Evolutionary conservation across 2,797 vertebrate genomes (phyloP).

Genomic region (Caiman crocodilus): DNA sequence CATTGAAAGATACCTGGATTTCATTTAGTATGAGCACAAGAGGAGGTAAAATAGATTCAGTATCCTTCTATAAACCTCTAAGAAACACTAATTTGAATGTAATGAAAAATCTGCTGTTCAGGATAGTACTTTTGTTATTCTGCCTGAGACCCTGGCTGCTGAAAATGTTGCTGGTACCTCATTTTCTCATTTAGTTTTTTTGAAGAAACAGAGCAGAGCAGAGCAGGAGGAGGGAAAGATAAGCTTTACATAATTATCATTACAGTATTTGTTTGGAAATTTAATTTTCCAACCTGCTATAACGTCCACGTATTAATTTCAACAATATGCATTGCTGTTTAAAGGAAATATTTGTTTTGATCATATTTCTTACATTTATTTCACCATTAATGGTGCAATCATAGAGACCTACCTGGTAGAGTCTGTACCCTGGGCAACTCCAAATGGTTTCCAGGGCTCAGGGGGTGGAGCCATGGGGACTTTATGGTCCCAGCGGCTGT

Average conservation of each 20-base stretch:
- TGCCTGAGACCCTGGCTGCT: conserved; percentile 62
- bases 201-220: conserved; percentile 66
- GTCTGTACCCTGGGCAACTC: no score
- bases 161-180: conserved; percentile 66
- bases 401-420: no score
- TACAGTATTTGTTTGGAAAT: conserved; percentile 73
- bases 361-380: background rate
- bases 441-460: no score
- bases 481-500: no score
- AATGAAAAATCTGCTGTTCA: conserved; percentile 43
- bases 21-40: background rate
- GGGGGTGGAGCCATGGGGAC: no score
- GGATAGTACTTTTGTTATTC: conserved; percentile 38
- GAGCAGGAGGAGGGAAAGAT: conserved; percentile 63
- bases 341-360: conserved; percentile 51
- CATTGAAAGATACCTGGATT: background rate
- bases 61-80: background rate
- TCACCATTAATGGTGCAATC: background rate
- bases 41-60: background rate
- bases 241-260: conserved; percentile 74
- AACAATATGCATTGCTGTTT: conserved; percentile 67
- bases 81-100: background rate
- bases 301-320: conserved; percentile 61
- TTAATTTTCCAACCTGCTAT: conserved; percentile 67
- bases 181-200: conserved; percentile 76